Evolutionary conservation across 2,797 vertebrate genomes (phyloP).

Genomic region (Poecilia velifera): DNA sequence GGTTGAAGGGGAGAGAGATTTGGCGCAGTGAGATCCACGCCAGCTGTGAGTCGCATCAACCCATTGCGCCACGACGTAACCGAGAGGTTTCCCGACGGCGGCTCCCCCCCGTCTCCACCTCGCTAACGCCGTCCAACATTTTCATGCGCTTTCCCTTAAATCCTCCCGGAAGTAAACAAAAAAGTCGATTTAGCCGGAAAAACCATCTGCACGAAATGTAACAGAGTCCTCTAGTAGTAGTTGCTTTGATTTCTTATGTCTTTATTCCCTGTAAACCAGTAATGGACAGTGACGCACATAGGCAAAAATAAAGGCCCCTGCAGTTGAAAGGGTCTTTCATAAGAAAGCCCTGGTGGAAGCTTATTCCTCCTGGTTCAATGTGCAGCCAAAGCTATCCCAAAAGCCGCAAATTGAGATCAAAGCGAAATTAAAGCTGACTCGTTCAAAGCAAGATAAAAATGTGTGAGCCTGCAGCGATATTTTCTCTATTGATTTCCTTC

Average conservation of each 20-base stretch:
- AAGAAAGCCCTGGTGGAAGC: constrained; percentile 74
- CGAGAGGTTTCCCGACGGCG: constrained; percentile 56
- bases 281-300: constrained; percentile 69
- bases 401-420: constrained; percentile 88
- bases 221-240: constrained; percentile 49
- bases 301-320: constrained; percentile 64
- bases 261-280: constrained; percentile 55
- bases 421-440: constrained; percentile 88
- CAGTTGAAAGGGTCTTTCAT: constrained; percentile 72
- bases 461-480: constrained; percentile 83
- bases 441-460: constrained; percentile 87
- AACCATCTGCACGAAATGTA: constrained; percentile 41
- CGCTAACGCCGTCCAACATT: constrained; percentile 64
- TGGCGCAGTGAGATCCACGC: constrained; percentile 71
- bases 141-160: constrained; percentile 62
- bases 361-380: constrained; percentile 76
- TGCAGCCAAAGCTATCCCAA: constrained; percentile 77
- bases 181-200: constrained; percentile 49
- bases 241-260: constrained; percentile 58
- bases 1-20: constrained; percentile 25
- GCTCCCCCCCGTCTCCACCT: constrained; percentile 35
- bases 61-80: constrained; percentile 69
- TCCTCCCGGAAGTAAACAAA: constrained; percentile 43
- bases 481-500: constrained; percentile 85
- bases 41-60: constrained; percentile 79